Evolutionary conservation across 1,140 invertebrate species (phyloP).

Genomic region (Drosophila bocqueti): DNA sequence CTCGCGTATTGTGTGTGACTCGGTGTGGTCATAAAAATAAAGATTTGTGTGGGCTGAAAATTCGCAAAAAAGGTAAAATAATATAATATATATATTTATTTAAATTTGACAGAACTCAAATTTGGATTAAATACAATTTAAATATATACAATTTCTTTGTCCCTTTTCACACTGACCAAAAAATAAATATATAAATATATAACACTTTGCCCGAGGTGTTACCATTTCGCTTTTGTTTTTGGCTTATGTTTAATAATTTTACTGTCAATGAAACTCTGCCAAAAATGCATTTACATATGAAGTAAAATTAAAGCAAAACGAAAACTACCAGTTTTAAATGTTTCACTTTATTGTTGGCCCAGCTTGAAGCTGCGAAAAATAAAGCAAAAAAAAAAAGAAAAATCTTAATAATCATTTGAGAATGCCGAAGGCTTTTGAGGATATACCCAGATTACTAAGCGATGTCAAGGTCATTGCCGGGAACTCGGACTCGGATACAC

Average conservation of each 20-base stretch:
- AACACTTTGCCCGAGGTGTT: constrained; percentile 5
- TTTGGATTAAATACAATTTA: constrained; percentile 38
- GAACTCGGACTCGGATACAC: not conserved
- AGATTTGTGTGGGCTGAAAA: constrained; percentile 42
- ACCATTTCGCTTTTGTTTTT: constrained; percentile 16
- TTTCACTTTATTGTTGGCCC: constrained; percentile 47
- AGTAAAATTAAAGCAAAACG: constrained; percentile 39
- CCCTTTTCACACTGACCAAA: constrained; percentile 23
- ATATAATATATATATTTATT: constrained; percentile 39
- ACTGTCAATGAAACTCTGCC: constrained; percentile 64
- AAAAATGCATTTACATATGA: constrained; percentile 74
- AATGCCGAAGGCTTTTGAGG: constrained; percentile 39
- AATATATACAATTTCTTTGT: constrained; percentile 39
- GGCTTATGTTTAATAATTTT: constrained; percentile 65
- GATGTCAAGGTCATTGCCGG: constrained; percentile 36
- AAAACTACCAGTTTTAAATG: constrained; percentile 49
- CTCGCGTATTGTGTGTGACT: constrained; percentile 36
- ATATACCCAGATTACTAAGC: constrained; percentile 39
- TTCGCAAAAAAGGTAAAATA: constrained; percentile 15
- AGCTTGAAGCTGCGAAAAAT: constrained; percentile 34
- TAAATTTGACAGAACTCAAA: constrained; percentile 23
- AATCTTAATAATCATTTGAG: constrained; percentile 43
- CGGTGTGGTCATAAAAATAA: constrained; percentile 43
- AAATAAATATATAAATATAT: not conserved
- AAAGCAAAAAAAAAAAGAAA: not conserved